Conservation (phyloP, 2,797 vertebrate genomes). For the Microcaecilia unicolor region DNA sequence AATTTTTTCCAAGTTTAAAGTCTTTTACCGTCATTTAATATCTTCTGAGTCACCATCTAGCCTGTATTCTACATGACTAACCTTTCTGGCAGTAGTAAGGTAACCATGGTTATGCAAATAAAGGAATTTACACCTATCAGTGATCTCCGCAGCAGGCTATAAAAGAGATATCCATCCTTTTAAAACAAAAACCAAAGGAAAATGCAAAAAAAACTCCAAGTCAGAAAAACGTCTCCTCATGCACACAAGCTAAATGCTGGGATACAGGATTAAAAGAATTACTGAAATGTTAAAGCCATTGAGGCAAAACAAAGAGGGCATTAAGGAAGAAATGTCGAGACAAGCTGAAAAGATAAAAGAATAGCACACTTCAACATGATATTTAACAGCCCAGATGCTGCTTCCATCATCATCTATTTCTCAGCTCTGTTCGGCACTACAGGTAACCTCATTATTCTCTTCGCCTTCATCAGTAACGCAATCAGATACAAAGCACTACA, state of each 20-base stretch:
- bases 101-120: conserved; percentile 7
- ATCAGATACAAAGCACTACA: conserved; percentile 1
- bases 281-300: background rate
- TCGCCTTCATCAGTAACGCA: conserved; percentile 14
- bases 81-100: conserved; percentile 2
- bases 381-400: background rate
- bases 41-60: background rate
- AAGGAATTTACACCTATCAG: background rate
- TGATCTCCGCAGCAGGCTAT: background rate
- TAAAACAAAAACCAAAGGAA: no score
- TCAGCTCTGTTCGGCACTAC: conserved; percentile 1
- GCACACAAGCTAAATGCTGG: fast-evolving
- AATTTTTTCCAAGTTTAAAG: no score
- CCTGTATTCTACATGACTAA: background rate
- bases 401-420: conserved; percentile 9
- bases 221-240: fast-evolving
- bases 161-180: background rate
- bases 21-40: background rate
- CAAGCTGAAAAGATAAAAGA: background rate
- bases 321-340: no score
- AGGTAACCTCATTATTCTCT: conserved; percentile 8
- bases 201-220: fast-evolving
- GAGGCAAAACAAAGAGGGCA: background rate
- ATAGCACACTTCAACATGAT: background rate
- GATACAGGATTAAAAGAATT: no score